Evolutionary conservation across 2,888 invertebrate genomes (phyloP).

Genomic region (Byasa hedistus): DNA sequence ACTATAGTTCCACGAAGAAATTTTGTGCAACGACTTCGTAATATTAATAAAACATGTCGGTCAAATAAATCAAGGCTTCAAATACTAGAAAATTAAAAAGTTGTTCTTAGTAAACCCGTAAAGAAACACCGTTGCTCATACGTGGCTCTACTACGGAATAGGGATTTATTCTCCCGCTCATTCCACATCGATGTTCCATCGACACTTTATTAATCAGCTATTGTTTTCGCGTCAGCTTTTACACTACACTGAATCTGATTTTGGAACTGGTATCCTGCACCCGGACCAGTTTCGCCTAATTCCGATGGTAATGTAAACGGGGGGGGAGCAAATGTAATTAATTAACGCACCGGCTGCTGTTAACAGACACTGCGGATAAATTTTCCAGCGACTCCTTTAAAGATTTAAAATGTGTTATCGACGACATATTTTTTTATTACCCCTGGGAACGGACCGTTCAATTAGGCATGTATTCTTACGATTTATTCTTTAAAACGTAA

Average conservation of each 20-base stretch:
- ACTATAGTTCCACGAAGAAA: neutral
- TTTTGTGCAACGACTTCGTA: neutral
- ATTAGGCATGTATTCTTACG: slow-evolving; percentile 63
- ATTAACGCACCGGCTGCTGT: slow-evolving; percentile 57
- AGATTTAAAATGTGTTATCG: slow-evolving; percentile 31
- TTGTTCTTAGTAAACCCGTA: slow-evolving; percentile 25
- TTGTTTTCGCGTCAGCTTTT: slow-evolving; percentile 74
- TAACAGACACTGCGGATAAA: slow-evolving; percentile 44
- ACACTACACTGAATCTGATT: slow-evolving; percentile 68
- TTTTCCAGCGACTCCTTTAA: slow-evolving; percentile 39
- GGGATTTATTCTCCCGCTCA: slow-evolving; percentile 44
- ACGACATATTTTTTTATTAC: slow-evolving; percentile 34
- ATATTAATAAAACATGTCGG: neutral
- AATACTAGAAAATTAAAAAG: slow-evolving; percentile 24
- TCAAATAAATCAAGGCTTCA: slow-evolving; percentile 8
- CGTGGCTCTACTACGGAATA: slow-evolving; percentile 59
- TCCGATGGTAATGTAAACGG: slow-evolving; percentile 61
- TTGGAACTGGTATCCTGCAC: slow-evolving; percentile 51
- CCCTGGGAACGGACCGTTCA: slow-evolving; percentile 43
- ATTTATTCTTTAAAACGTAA: slow-evolving; percentile 63
- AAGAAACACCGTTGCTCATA: slow-evolving; percentile 34
- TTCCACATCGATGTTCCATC: slow-evolving; percentile 56
- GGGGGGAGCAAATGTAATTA: slow-evolving; percentile 64
- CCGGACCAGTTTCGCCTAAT: slow-evolving; percentile 65
- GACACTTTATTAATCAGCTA: slow-evolving; percentile 62